Evolutionary conservation across 2,888 invertebrate species (phyloP), one percentile per base, ranked within the genome.

Genomic region (Eilema sororculum): DNA sequence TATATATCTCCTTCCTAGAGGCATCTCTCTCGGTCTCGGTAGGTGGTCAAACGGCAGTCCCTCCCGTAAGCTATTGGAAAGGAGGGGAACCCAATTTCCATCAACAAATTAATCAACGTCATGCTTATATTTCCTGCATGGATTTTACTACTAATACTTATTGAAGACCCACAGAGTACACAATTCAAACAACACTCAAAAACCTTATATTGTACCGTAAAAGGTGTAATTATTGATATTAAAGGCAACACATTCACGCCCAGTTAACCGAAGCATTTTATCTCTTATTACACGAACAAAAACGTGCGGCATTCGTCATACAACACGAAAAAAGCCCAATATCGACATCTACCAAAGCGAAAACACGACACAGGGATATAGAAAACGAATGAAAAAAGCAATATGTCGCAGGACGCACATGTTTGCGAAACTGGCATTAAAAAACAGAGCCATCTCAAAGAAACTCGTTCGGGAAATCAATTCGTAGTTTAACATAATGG

Each of bases 361-460:
- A 89, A 89, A 90, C 87, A 87, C 87, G 87, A 84, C 83, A 83
- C 77, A 80, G 69, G 82, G 84, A 85, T 85, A 88, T 87, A 90
- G 86, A 88, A 89, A 91, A 88, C 87, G 89, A 88, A 88, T 88
- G 89, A 91, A 90, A 91, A 91, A 92, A 91, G 90, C 91, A 93
- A 93, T 93, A 93, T 90, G 89, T 90, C 87, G 83, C 82, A 78
- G 73, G 82, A 84, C 88, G 81, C 90, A 89, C 87, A 85, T 92
- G 92, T 92, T 92, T 91, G 91, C 86, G 84, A 87, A 87, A 87
- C 86, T 86, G 77, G 81, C 84, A 88, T 90, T 90, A 90, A 91
- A 65, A 80, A 90, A 89, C 87, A 89, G 86, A 85, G 84, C 81
- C 81, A 82, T 86, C 87, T 87, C 89, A 88, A 87, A 89, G 87